A percentile compares a stretch with the other conserved stretches of the same genome.
Evolutionary conservation across 2,888 invertebrate genomes (phyloP).

Genomic region (Didymodactylos carnosus): DNA sequence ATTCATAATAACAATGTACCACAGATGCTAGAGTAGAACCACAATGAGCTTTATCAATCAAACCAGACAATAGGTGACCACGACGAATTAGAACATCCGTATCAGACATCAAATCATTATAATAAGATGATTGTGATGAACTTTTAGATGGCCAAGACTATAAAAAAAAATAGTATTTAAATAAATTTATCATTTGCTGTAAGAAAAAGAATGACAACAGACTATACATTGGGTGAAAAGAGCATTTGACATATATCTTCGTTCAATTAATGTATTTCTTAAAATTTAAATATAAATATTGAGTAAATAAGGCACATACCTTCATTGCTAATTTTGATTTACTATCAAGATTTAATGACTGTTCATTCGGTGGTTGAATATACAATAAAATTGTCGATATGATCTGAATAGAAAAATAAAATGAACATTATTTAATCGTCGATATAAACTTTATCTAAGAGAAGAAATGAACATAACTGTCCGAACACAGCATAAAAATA

Average conservation of each 20-base stretch:
- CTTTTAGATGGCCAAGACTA: slow-evolving; percentile 44
- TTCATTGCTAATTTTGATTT: slow-evolving; percentile 10
- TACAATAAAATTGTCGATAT: slow-evolving; percentile 71
- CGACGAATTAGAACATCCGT: slow-evolving; percentile 66
- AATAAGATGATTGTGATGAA: slow-evolving; percentile 31
- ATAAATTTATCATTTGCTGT: too few relatives aligned
- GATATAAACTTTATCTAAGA: too few relatives aligned
- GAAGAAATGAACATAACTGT: too few relatives aligned
- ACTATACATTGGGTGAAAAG: too few relatives aligned
- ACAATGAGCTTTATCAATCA: slow-evolving; percentile 85
- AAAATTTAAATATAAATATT: background rate
- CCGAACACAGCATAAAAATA: too few relatives aligned
- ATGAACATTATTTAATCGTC: too few relatives aligned
- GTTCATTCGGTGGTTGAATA: slow-evolving; percentile 48
- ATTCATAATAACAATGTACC: slow-evolving; percentile 77
- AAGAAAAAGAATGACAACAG: too few relatives aligned
- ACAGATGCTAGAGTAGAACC: slow-evolving; percentile 84
- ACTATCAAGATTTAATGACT: background rate
- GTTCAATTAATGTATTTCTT: too few relatives aligned
- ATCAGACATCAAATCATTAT: slow-evolving; percentile 54
- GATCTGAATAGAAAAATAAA: slow-evolving; percentile 34
- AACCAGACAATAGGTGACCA: slow-evolving; percentile 70
- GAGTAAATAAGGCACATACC: background rate
- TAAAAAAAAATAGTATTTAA: background rate
- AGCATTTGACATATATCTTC: too few relatives aligned